Evolutionary conservation across 2,113 vertebrate genomes (phyloP).

Genomic region (Gallinago paraguaiae): DNA sequence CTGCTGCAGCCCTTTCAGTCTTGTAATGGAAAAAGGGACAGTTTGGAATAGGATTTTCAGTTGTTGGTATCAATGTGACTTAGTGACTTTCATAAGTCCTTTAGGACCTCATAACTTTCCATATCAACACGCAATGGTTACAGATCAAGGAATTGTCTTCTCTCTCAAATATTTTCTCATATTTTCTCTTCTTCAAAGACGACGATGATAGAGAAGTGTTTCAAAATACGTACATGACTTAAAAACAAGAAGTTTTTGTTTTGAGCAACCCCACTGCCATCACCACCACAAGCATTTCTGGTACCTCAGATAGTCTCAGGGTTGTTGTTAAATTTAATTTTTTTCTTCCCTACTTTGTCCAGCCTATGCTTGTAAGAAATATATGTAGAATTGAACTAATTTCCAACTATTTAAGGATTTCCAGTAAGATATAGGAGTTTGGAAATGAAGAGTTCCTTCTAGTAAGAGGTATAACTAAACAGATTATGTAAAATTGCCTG

Average conservation of each 20-base stretch:
- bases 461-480: background rate
- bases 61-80: background rate
- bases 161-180: background rate
- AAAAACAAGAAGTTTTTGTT: background rate
- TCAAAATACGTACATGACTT: background rate
- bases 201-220: background rate
- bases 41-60: background rate
- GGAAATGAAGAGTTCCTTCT: background rate
- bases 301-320: background rate
- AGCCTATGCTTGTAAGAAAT: background rate
- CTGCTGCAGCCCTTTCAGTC: background rate
- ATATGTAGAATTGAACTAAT: background rate
- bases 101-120: background rate
- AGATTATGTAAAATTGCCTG: background rate
- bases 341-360: background rate
- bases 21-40: background rate
- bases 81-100: background rate
- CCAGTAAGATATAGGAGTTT: accelerated
- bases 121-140: background rate
- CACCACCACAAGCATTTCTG: background rate
- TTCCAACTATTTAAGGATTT: background rate
- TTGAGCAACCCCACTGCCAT: background rate
- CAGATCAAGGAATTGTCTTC: background rate
- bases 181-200: background rate
- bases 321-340: background rate